These are phyloP conservation scores for Drosophila borborema DNA, from an alignment of 2,888 invertebrate genomes.

Conservation along the genomic window DNA sequence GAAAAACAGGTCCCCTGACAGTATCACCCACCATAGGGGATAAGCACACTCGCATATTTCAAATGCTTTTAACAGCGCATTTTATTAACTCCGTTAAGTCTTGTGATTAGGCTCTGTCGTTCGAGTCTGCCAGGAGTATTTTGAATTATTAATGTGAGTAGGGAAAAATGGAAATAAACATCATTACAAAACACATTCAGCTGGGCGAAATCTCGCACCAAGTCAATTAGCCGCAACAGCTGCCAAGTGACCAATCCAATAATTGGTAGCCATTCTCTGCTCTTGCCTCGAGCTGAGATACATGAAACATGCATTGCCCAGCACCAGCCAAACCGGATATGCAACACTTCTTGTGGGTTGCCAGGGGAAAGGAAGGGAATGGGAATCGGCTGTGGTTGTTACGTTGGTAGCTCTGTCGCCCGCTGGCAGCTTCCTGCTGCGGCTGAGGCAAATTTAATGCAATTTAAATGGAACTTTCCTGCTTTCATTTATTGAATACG, in stretches of 20 bases:
- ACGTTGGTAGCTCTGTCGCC: slow-evolving; percentile 3
- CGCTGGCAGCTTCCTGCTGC: slow-evolving; percentile 20
- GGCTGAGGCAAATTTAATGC: slow-evolving; percentile 42
- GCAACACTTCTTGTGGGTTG: slow-evolving; percentile 22
- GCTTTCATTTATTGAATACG: slow-evolving; percentile 45
- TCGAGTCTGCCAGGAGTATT: neutral
- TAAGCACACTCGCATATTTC: slow-evolving; percentile 26
- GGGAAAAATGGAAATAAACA: slow-evolving; percentile 10
- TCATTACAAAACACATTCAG: neutral
- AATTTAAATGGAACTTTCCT: slow-evolving; percentile 49
- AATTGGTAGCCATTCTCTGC: slow-evolving; percentile 12
- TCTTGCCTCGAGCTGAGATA: slow-evolving; percentile 4
- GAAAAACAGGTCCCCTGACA: slow-evolving; percentile 19
- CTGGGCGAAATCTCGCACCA: slow-evolving; percentile 8
- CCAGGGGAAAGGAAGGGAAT: neutral
- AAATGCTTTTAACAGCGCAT: slow-evolving; percentile 46
- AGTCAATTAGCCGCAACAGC: slow-evolving; percentile 36
- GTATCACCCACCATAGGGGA: neutral
- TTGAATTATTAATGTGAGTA: slow-evolving; percentile 28
- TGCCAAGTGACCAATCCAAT: slow-evolving; percentile 30
- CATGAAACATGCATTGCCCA: slow-evolving; percentile 14
- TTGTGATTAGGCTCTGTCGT: slow-evolving; percentile 33
- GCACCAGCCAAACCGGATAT: slow-evolving; percentile 19
- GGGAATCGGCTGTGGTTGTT: slow-evolving; percentile 19
- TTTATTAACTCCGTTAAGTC: slow-evolving; percentile 53